Percentiles rank a stretch among this genome's conserved stretches.
phyloP scores from a whole-genome alignment of 2,797 vertebrate species.

The Oreortyx pictus region DNA sequence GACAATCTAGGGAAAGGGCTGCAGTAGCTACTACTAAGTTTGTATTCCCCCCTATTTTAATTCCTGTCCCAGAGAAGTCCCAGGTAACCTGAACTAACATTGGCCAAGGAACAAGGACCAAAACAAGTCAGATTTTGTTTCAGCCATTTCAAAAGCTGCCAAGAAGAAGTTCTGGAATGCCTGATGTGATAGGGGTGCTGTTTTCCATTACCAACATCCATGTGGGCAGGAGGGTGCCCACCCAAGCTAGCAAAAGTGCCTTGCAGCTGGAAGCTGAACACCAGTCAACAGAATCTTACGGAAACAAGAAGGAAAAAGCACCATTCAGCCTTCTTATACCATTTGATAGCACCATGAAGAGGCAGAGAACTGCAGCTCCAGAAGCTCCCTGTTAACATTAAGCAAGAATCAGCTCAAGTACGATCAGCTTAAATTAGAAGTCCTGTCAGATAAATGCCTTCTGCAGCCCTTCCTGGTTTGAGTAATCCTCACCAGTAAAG shows the following conservation, averaged over 20 bases:
- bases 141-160: not conserved
- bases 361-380: not conserved
- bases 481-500: not conserved
- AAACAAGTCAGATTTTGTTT: not conserved
- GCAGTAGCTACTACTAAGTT: not conserved
- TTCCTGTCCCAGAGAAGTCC: not conserved
- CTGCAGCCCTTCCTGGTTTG: not conserved
- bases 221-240: not conserved
- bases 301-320: conserved; percentile 30
- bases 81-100: not conserved
- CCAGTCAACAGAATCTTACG: not conserved
- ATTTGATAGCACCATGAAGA: conserved; percentile 8
- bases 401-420: not conserved
- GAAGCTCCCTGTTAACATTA: not conserved
- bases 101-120: not conserved
- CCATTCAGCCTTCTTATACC: not conserved
- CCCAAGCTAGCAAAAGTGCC: conserved; percentile 19
- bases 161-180: conserved; percentile 1
- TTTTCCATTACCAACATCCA: not conserved
- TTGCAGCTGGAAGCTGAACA: conserved; percentile 15
- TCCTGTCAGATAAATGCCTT: not conserved
- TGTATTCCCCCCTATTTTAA: not conserved
- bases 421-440: not conserved
- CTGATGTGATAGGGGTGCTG: not conserved
- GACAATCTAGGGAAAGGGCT: not conserved